Conservation (phyloP, 1,140 invertebrate species). For the Lineus longissimus region DNA sequence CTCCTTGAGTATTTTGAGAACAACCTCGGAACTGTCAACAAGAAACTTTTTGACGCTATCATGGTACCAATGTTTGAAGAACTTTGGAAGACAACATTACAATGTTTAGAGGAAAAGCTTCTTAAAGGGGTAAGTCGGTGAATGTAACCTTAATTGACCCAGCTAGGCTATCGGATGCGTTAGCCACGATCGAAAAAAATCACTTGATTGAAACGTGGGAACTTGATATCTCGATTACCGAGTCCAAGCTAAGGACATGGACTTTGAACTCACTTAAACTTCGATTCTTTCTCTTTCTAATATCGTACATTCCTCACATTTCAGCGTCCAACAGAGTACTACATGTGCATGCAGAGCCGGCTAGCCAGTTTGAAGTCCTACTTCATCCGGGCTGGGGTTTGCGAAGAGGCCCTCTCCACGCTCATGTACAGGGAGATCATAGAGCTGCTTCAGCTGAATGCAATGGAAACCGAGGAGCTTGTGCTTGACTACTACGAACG, state of each 20-base stretch:
- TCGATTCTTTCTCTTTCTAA: too few species aligned
- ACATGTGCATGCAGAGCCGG: neutral
- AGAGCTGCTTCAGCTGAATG: slow-evolving; percentile 27
- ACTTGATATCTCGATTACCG: too few species aligned
- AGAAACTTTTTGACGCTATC: slow-evolving; percentile 62
- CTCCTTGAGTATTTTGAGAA: slow-evolving; percentile 78
- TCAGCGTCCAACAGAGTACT: neutral
- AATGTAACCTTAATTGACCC: too few species aligned
- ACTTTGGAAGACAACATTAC: slow-evolving; percentile 55
- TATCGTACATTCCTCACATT: too few species aligned
- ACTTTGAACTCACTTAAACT: too few species aligned
- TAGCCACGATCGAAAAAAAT: too few species aligned
- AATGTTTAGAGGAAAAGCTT: slow-evolving; percentile 30
- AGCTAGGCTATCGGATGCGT: too few species aligned
- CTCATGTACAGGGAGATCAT: slow-evolving; percentile 22
- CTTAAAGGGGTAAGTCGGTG: slow-evolving; percentile 39
- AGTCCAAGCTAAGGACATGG: too few species aligned
- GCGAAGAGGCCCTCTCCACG: slow-evolving; percentile 20
- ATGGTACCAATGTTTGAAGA: slow-evolving; percentile 78
- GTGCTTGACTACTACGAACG: slow-evolving; percentile 33
- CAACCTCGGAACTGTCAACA: slow-evolving; percentile 69
- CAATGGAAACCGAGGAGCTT: slow-evolving; percentile 30
- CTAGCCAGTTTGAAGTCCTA: slow-evolving; percentile 28
- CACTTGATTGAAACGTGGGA: too few species aligned
- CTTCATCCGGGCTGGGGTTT: slow-evolving; percentile 29